Evolutionary conservation across 2,797 vertebrate species (phyloP), one percentile per base, ranked within the genome.

Genomic region (Melanotaenia nigrans): DNA sequence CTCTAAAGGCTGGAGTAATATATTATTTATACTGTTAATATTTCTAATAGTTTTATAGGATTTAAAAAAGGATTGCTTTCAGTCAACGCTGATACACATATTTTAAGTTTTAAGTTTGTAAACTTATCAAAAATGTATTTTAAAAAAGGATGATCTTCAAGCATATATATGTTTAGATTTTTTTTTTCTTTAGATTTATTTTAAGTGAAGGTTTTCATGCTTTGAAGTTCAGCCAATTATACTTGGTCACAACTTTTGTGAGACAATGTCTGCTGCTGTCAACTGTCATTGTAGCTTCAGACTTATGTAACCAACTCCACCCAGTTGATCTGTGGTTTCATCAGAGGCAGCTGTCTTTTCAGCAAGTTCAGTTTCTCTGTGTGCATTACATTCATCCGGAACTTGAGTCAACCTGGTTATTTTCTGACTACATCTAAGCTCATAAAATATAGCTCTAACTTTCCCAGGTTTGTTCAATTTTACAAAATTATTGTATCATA

Each of bases 221-320:
- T 73, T 64, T 60, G 11, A 12, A 49, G 38, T n/a, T 78, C n/a
- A 20, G 32, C 60, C 65, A 33, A 25, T 60, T 32, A 61, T 33
- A 61, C 16, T 49, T 36, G 36, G 42, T 16, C 40, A 60, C 49
- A 65, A 33, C 5, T 22, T 47, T 33, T 47, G 32, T 63, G 8
- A 47, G 0, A 32, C 38, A 64, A 40, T 58, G 40, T 63, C 9
- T 6, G 1, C 45, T 3, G 55, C 38, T 38, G 72, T 56, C 68
- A 63, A 68, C 72, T 75, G 77, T 67, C 63, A 49, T 36, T 47
- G 58, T 22, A 5, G 47, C 35, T 45, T 72, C 35, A n/a, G 58
- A 25, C 51, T 61, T 60, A 61, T 54, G 55, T 60, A 55, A 67
- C 32, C 60, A 54, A 16, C 55, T 64, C 54, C 55, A 64, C 55